Base-by-base conservation (phyloP, 2,797 vertebrate species). In the Oryzias sinensis region DNA sequence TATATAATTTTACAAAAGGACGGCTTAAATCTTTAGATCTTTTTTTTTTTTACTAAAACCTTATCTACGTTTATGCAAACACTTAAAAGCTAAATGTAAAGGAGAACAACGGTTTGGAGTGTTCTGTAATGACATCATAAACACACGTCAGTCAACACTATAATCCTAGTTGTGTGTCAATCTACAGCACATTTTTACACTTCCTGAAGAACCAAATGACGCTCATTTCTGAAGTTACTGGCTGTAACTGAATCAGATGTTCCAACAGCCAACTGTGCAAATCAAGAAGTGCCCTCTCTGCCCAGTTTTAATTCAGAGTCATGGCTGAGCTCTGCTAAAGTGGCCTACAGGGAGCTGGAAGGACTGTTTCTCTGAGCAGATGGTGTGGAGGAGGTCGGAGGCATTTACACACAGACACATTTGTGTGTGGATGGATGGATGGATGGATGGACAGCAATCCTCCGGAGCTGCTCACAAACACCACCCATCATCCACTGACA, bases 231-330 rank as follows among this genome's bases (percentile, higher is more conserved):
- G 18, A 53, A 49, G 25, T 8, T 42, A 57, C 33, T 13, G 22
- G 1, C 49, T 24, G 14, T 27, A 24, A 42, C 14, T 17, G 24
- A 61, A 46, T 24, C 56, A 7, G n/a, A 37, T 57, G 56, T 66
- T 53, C 27, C 44, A 40, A 13, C n/a, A 56, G 61, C 59, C 56
- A 62, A 53, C 52, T 46, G 18, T 1, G 50, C 22, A 51, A 59
- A 58, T 51, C 18, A 20, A 53, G 7, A 60, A 44, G 46, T 22
- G 22, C 66, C 16, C 5, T 5, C 42, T 59, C 42, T 33, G 41
- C 18, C 3, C 14, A 1, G 0, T 24, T 59, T 70, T 77, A 67
- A 82, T 74, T 66, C 77, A 33, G 72, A 73, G 57, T 51, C 68
- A 65, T 46, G 69, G 49, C 20, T 70, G 72, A 53, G 61, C 52